These are phyloP conservation scores for Myodes glareolus DNA, from an alignment of 2,113 vertebrate genomes.

Conservation along the genomic window DNA sequence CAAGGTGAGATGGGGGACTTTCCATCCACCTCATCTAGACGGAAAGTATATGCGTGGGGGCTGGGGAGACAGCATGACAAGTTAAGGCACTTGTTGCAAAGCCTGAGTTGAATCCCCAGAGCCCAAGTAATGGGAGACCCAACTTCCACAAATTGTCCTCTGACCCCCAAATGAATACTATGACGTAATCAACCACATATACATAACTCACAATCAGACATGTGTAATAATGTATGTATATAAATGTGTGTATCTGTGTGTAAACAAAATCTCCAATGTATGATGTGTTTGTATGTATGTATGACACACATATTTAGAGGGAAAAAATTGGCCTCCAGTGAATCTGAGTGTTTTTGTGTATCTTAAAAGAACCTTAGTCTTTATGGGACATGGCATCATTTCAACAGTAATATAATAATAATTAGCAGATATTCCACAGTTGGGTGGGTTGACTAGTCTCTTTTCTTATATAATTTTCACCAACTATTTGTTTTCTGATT, in stretches of 20 bases:
- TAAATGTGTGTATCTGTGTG: background rate
- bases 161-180: background rate
- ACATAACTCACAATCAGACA: background rate
- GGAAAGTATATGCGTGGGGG: background rate
- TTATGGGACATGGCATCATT: background rate
- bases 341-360: background rate
- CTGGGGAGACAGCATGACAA: background rate
- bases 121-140: background rate
- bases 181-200: no score
- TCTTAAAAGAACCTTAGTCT: background rate
- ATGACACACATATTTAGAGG: background rate
- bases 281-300: background rate
- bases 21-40: background rate
- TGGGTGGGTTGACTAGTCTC: background rate
- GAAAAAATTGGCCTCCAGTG: background rate
- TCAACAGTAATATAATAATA: background rate
- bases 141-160: background rate
- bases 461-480: constrained; percentile 23
- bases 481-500: background rate
- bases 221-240: background rate
- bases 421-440: background rate
- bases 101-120: background rate
- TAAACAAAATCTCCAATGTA: background rate
- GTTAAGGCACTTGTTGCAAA: background rate
- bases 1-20: background rate